These are phyloP conservation scores for Pammene aurita DNA, from an alignment of 2,888 invertebrate species.

Conservation along the genomic window DNA sequence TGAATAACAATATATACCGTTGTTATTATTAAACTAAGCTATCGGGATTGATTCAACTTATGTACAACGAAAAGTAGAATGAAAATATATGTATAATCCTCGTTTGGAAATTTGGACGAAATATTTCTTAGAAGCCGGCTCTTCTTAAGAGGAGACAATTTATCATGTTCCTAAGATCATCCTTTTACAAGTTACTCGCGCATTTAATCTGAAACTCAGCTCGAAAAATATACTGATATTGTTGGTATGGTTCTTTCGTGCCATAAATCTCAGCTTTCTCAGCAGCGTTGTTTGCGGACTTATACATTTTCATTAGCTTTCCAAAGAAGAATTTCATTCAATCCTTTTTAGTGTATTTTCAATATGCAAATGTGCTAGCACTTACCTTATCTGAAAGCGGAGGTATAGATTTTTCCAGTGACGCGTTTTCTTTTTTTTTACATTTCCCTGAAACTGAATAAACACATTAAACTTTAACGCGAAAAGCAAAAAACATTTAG, in stretches of 20 bases:
- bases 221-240: conserved; percentile 38
- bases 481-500: no score
- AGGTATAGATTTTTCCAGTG: neutral
- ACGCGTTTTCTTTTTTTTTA: neutral
- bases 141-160: conserved; percentile 20
- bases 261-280: conserved; percentile 32
- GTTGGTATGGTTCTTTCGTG: conserved; percentile 22
- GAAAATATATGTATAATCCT: neutral
- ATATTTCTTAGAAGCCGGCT: conserved; percentile 13
- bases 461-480: no score
- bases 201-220: conserved; percentile 33
- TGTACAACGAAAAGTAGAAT: no score
- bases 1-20: no score
- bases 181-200: conserved; percentile 30
- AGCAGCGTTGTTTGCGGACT: conserved; percentile 27
- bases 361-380: conserved; percentile 11
- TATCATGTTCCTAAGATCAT: conserved; percentile 26
- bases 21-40: no score
- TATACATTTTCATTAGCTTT: conserved; percentile 37
- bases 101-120: conserved; percentile 15
- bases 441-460: neutral
- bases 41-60: no score
- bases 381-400: neutral
- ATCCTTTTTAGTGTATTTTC: conserved; percentile 15
- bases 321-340: conserved; percentile 32